Conservation (phyloP, 2,113 vertebrate genomes). For the Typhlomys cinereus region DNA sequence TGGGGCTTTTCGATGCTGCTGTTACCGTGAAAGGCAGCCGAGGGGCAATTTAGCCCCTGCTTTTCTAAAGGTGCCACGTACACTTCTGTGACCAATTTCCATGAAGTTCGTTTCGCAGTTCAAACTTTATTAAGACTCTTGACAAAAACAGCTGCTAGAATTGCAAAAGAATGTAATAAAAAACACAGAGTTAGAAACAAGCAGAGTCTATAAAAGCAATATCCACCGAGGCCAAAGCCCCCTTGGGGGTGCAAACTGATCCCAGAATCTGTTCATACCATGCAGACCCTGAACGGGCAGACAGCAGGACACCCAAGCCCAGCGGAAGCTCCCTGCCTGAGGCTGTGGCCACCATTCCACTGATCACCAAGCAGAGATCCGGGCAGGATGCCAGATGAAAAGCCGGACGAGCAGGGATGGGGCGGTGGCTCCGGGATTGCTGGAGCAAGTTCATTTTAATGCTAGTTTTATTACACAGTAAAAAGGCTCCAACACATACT, state of each 20-base stretch:
- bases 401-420: not conserved
- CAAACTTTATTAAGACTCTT: conserved; percentile 77
- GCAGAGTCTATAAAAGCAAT: conserved; percentile 56
- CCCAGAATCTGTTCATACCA: not conserved
- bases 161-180: conserved; percentile 76
- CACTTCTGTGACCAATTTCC: conserved; percentile 72
- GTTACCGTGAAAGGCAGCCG: not conserved
- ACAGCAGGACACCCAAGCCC: not conserved
- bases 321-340: rapidly evolving
- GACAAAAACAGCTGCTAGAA: conserved; percentile 74
- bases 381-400: not conserved
- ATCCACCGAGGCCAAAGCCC: conserved; percentile 28
- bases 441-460: conserved; percentile 43
- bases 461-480: conserved; percentile 38
- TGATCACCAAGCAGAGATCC: not conserved
- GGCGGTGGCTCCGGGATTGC: not conserved
- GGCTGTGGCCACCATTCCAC: not conserved
- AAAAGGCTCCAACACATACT: conserved; percentile 49
- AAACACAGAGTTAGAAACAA: conserved; percentile 54
- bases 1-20: not conserved
- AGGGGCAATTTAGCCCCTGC: conserved; percentile 17
- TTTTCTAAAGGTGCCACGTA: conserved; percentile 20
- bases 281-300: not conserved
- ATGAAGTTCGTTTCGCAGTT: conserved; percentile 71
- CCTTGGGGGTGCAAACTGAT: not conserved